A percentile compares a stretch with the other conserved stretches of the same genome.
phyloP scores from a whole-genome alignment of 2,797 vertebrate genomes.

The Eurystomus glaucurus region DNA sequence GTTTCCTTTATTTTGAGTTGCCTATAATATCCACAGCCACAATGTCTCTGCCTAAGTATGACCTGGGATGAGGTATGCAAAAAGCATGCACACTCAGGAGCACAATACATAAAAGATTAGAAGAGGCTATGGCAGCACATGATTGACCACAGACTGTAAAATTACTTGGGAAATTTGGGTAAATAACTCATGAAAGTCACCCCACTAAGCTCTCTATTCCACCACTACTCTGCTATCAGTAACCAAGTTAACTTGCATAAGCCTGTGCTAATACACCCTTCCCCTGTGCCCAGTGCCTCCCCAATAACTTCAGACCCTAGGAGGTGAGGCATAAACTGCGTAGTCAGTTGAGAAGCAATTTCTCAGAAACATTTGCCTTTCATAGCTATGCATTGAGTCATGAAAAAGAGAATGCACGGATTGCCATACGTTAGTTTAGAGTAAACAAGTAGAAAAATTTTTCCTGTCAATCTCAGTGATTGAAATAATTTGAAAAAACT shows the following conservation, averaged over 20 bases:
- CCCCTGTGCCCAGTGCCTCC: fast-evolving
- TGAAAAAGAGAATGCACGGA: not conserved
- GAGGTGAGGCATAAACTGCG: not conserved
- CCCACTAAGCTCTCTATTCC: not conserved
- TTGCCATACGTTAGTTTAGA: not conserved
- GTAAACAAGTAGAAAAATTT: not conserved
- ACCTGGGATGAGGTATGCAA: not conserved
- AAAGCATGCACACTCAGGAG: not conserved
- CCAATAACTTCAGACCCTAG: not conserved
- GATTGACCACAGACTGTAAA: not conserved
- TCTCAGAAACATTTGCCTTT: not conserved
- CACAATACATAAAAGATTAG: not conserved
- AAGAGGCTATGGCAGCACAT: not conserved
- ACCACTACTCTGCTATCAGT: not conserved
- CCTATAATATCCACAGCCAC: not conserved
- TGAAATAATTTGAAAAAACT: not conserved
- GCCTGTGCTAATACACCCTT: not conserved
- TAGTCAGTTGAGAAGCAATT: not conserved
- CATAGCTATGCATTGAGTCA: not conserved
- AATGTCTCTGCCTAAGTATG: not conserved
- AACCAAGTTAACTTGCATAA: not conserved
- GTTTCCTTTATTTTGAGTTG: not conserved
- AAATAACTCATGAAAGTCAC: not conserved
- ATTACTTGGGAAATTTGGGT: not conserved
- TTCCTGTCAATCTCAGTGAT: not conserved